Evolutionary conservation across 2,797 vertebrate species (phyloP), one percentile per base, ranked within the genome.

Genomic region (Diglossa cyanea): DNA sequence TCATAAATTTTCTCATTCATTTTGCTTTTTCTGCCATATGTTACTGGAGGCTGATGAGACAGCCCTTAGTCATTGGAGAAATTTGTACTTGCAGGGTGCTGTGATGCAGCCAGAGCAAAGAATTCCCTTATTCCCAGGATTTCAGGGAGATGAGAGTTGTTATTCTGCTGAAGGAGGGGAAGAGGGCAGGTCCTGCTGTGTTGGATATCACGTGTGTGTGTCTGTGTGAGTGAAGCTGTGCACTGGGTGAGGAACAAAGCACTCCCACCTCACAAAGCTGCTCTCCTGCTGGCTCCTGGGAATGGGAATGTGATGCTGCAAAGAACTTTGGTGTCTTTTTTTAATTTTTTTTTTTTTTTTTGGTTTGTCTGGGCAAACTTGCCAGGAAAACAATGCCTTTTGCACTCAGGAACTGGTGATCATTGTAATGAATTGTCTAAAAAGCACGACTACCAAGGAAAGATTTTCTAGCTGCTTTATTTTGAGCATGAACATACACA

Each of bases 161-260:
- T 86, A 10, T 53, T 89, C 30, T 80, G 39, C 81, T 71, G 53
- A 58, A 40, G 8, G 25, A 35, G 11, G 79, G 58, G 40, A 31
- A 25, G 28, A 53, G 45, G 62, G 67, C 71, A 78, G 76, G 58
- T 60, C 53, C 57, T 10, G 2, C 70, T 33, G 54, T 23, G 71
- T 40, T 60, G 55, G 86, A 14, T 17, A 15, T 25, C 4, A 0
- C 1, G 0, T 9, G 11, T 33, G 10, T 8, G 15, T 25, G 12
- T 11, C 13, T 25, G 15, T 11, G 17, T 23, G 33, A 40, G 62
- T n/a, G 74, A 57, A 58, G 42, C 60, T 6, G 0, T 31, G 44
- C 45, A 9, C 39, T n/a, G 62, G 35, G 25, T 54, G 80, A 75
- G 58, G 81, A 63, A 35, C 66, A 86, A 86, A 87, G 66, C 67